Base-by-base conservation (phyloP, 1,140 invertebrate species). In the Dufourea novaeangliae region DNA sequence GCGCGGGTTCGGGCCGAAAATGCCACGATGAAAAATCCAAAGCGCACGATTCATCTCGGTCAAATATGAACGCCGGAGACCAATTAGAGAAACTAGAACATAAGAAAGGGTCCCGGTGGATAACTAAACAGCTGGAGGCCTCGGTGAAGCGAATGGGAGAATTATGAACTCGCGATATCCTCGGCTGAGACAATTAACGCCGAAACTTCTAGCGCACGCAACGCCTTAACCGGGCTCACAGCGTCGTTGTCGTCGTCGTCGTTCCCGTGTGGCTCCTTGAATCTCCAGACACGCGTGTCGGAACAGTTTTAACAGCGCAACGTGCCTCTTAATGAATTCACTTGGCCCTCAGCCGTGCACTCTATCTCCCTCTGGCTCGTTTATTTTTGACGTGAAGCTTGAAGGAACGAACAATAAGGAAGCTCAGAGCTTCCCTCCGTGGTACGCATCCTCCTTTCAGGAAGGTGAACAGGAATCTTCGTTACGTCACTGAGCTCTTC, bases 161-260 rank as follows among this genome's bases (percentile, higher is more conserved):
- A 52, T 73, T 61, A 8, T 27, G 25, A 54, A 75, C 50, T 67
- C 34, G 56, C 52, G 63, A 68, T 57, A 57, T 57, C 39, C 62
- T 44, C 50, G 39, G 27, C 29, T n/a, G 72, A 56, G 72, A 67
- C 72, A 68, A 75, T 75, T 75, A 75, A 75, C 63, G 72, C 27
- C n/a, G 22, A 68, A 68, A 14, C n/a, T 68, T 57, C 20, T 12
- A 11, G 59, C 34, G 59, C 72, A 57, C 72, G 72, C 72, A 34
- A 68, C 72, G 64, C 37, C 22, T 75, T 75, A 75, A 67, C 32
- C 61, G 34, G 14, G 34, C 54, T 62, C 70, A 50, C 70, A 63
- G 12, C 6, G 22, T 20, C 39, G 41, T n/a, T 20, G 50, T 29
- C 29, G 22, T 17, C 37, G 20, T 2, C 10, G 14, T 14, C 7